phyloP scores from a whole-genome alignment of 2,113 vertebrate genomes.

The Halcyon malimbica region DNA sequence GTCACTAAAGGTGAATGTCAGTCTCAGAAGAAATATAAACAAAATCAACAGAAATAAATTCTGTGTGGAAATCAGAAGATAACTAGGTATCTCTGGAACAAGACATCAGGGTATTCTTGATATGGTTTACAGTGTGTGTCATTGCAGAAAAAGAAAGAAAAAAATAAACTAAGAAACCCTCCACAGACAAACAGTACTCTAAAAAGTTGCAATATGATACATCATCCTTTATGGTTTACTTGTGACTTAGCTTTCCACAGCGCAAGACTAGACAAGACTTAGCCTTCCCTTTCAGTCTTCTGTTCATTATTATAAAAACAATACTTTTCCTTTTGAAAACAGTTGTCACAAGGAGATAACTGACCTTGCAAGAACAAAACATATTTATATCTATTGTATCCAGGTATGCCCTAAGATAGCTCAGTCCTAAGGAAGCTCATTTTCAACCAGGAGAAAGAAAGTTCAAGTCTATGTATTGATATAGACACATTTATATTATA shows the following conservation, averaged over 20 bases:
- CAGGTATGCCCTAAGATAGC: background rate
- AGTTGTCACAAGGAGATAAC: background rate
- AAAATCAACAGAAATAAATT: background rate
- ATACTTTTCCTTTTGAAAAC: background rate
- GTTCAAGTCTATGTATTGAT: background rate
- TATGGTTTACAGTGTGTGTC: background rate
- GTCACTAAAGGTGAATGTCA: background rate
- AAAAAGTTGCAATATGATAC: background rate
- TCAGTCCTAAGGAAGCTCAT: background rate
- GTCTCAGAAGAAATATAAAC: background rate
- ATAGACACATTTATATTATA: background rate
- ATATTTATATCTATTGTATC: background rate
- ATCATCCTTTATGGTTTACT: background rate
- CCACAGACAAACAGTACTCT: background rate
- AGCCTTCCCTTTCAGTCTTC: background rate
- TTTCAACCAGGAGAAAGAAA: background rate
- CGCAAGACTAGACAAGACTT: background rate
- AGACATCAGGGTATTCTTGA: background rate
- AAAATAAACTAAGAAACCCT: background rate
- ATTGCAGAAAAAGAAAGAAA: background rate
- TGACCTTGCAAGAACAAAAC: background rate
- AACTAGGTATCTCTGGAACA: background rate
- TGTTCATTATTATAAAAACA: background rate
- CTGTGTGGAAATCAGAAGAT: background rate
- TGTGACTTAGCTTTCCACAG: background rate